A percentile compares a stretch with the other conserved stretches of the same genome.
Conservation (phyloP, 2,888 invertebrate genomes). For the Nasonia oneida region DNA sequence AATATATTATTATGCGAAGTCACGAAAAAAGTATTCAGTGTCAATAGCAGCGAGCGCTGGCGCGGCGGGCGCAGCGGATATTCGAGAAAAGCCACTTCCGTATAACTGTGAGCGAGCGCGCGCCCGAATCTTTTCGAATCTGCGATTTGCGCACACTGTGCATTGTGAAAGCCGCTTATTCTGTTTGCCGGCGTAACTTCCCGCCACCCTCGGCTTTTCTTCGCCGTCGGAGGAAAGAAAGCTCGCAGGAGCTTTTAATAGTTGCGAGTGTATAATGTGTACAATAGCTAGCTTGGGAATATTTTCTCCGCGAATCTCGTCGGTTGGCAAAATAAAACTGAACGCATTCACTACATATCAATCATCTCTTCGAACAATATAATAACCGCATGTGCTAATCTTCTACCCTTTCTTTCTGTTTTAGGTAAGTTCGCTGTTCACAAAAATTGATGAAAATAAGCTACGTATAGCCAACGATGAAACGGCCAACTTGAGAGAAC, state of each 20-base stretch:
- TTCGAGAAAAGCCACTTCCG: conserved; percentile 48
- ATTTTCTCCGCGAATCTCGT: neutral
- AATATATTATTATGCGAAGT: conserved; percentile 43
- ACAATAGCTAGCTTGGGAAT: conserved; percentile 20
- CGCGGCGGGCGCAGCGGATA: conserved; percentile 13
- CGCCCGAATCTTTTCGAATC: conserved; percentile 52
- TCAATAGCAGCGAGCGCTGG: conserved; percentile 30
- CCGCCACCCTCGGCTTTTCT: conserved; percentile 17
- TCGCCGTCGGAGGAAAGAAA: neutral
- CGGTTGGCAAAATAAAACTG: conserved; percentile 6
- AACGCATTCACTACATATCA: neutral
- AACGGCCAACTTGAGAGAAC: neutral
- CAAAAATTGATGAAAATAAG: neutral
- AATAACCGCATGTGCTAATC: neutral
- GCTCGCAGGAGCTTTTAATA: conserved; percentile 33
- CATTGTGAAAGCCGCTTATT: conserved; percentile 55
- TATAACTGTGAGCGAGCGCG: neutral
- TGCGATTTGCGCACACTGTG: conserved; percentile 8
- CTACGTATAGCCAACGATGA: neutral
- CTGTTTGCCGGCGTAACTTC: conserved; percentile 37
- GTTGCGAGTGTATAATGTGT: neutral
- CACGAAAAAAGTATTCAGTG: conserved; percentile 19
- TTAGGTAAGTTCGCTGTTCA: conserved; percentile 31
- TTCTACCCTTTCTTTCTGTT: conserved; percentile 25
- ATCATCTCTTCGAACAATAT: conserved; percentile 17